Percentiles rank a stretch among this genome's conserved stretches.
phyloP scores from a whole-genome alignment of 2,113 vertebrate genomes.

The Hypocryptadius cinnamomeus region DNA sequence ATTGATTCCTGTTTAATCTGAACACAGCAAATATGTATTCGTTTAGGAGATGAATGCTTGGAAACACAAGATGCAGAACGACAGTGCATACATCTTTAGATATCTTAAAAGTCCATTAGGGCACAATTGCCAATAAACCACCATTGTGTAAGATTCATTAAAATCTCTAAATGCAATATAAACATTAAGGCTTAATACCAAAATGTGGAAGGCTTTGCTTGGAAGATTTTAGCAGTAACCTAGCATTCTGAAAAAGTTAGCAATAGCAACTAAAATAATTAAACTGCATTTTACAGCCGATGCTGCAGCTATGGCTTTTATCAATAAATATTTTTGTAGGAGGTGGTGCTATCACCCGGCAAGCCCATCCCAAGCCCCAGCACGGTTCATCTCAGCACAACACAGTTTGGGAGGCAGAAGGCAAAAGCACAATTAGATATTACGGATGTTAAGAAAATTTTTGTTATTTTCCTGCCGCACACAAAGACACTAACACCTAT shows the following conservation, averaged over 20 bases:
- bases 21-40: not conserved
- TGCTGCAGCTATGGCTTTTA: not conserved
- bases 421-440: not conserved
- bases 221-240: not conserved
- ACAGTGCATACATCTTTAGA: not conserved
- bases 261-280: not conserved
- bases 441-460: not conserved
- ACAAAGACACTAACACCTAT: not conserved
- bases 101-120: not conserved
- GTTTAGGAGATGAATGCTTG: not conserved
- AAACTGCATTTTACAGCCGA: not conserved
- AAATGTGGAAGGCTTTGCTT: not conserved
- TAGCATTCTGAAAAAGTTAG: not conserved
- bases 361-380: not conserved
- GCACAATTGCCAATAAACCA: not conserved
- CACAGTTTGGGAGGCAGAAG: not conserved
- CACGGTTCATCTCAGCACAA: not conserved
- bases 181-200: not conserved
- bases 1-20: constrained; percentile 23
- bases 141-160: not conserved
- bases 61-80: not conserved
- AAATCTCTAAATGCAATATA: not conserved
- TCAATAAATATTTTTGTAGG: not conserved
- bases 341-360: not conserved
- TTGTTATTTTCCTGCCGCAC: not conserved